These are phyloP conservation scores for Aricia agestis DNA, from an alignment of 1,140 invertebrate species.

Conservation along the genomic window DNA sequence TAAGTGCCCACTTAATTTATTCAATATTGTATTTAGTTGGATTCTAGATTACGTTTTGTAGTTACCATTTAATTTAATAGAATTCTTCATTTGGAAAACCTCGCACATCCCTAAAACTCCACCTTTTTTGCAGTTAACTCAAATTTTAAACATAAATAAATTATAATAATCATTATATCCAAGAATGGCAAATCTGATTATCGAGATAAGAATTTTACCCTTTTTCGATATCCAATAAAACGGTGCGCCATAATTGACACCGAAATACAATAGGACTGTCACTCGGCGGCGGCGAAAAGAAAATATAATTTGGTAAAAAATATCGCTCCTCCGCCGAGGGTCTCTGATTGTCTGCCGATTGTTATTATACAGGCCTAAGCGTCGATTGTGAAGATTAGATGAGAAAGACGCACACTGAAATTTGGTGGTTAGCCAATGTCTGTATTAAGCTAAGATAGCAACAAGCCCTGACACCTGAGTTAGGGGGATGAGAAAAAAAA, in stretches of 20 bases:
- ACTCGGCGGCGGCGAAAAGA: not conserved
- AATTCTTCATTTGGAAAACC: no score
- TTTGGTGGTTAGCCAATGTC: not conserved
- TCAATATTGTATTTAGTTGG: not conserved
- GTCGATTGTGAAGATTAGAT: not conserved
- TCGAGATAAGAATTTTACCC: not conserved
- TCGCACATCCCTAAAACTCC: no score
- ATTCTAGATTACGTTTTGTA: no score
- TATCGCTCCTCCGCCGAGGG: not conserved
- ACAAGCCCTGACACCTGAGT: no score
- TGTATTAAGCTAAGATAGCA: no score
- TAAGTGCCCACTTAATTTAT: not conserved
- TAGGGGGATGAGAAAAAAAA: no score
- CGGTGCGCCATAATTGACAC: not conserved
- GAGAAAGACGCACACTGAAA: not conserved
- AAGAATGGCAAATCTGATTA: not conserved
- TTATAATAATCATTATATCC: no score
- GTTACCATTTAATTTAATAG: no score
- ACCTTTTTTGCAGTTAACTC: no score
- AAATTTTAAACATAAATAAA: no score
- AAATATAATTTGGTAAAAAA: conserved; percentile 16
- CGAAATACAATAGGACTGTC: conserved; percentile 4
- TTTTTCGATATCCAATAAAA: not conserved
- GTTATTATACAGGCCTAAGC: not conserved
- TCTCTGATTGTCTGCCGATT: conserved; percentile 4